Conservation (phyloP, 2,888 invertebrate species). For the Mythimna ferrago region DNA sequence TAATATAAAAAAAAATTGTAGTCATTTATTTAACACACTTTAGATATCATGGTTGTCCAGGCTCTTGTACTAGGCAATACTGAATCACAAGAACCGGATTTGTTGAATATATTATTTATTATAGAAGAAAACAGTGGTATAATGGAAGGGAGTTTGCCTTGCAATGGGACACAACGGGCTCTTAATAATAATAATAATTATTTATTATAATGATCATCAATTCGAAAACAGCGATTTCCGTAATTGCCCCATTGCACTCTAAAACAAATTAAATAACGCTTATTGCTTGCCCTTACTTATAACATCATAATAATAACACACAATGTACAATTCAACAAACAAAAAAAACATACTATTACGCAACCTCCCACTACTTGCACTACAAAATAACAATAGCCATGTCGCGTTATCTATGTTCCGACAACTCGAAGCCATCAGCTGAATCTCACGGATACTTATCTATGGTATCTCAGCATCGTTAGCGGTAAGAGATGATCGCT, state of each 20-base stretch:
- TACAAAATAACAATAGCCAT: constrained; percentile 53
- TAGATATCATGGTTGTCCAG: too few relatives aligned
- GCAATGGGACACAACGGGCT: too few relatives aligned
- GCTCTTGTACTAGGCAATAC: too few relatives aligned
- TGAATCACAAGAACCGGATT: too few relatives aligned
- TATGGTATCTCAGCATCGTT: constrained; percentile 65
- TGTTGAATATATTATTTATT: too few relatives aligned
- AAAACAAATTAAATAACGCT: neutral
- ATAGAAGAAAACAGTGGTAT: too few relatives aligned
- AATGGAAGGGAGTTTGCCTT: neutral
- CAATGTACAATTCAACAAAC: neutral
- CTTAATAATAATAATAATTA: too few relatives aligned
- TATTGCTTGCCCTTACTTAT: neutral
- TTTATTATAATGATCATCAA: neutral
- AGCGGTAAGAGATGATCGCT: constrained; percentile 64
- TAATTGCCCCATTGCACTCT: neutral
- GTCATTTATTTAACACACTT: too few relatives aligned
- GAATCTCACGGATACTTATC: constrained; percentile 64
- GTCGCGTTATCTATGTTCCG: constrained; percentile 53
- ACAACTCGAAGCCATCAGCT: constrained; percentile 59
- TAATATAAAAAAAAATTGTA: too few relatives aligned
- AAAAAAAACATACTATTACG: neutral
- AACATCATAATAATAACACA: constrained; percentile 12
- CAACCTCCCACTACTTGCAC: constrained; percentile 38
- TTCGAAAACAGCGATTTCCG: neutral